phyloP scores from a whole-genome alignment of 2,797 vertebrate genomes.

The Helostoma temminkii region DNA sequence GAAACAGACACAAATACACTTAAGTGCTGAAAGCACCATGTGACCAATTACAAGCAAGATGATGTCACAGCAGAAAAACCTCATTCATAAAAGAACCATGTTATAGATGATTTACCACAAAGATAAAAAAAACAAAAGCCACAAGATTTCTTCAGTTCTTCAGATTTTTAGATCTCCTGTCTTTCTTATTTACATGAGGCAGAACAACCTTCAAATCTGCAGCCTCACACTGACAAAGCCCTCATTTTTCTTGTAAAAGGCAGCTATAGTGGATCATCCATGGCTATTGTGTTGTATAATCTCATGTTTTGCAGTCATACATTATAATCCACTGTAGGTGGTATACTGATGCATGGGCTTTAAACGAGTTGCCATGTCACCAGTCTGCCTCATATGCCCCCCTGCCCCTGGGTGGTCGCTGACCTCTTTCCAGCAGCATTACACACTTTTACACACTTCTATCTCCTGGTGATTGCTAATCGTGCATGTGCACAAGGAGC shows the following conservation, averaged over 20 bases:
- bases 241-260: slow-evolving; percentile 50
- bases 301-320: slow-evolving; percentile 58
- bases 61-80: slow-evolving; percentile 59
- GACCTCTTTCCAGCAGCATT: slow-evolving; percentile 78
- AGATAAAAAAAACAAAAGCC: slow-evolving; percentile 23
- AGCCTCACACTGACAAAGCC: slow-evolving; percentile 58
- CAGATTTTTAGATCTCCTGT: slow-evolving; percentile 51
- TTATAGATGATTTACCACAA: slow-evolving; percentile 19
- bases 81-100: slow-evolving; percentile 53
- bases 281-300: slow-evolving; percentile 69
- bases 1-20: slow-evolving; percentile 45
- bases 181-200: slow-evolving; percentile 48
- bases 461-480: slow-evolving; percentile 40
- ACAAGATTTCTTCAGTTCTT: slow-evolving; percentile 41
- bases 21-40: slow-evolving; percentile 39
- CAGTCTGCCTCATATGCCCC: slow-evolving; percentile 69
- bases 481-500: slow-evolving; percentile 9
- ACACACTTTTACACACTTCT: slow-evolving; percentile 58
- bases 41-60: slow-evolving; percentile 50
- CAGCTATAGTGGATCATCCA: slow-evolving; percentile 65
- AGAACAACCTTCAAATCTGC: slow-evolving; percentile 58
- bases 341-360: slow-evolving; percentile 68
- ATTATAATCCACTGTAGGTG: slow-evolving; percentile 80
- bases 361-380: slow-evolving; percentile 78
- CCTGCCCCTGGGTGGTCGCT: slow-evolving; percentile 71